Conservation (phyloP, 2,113 vertebrate genomes). For the Chaetura pelagica region DNA sequence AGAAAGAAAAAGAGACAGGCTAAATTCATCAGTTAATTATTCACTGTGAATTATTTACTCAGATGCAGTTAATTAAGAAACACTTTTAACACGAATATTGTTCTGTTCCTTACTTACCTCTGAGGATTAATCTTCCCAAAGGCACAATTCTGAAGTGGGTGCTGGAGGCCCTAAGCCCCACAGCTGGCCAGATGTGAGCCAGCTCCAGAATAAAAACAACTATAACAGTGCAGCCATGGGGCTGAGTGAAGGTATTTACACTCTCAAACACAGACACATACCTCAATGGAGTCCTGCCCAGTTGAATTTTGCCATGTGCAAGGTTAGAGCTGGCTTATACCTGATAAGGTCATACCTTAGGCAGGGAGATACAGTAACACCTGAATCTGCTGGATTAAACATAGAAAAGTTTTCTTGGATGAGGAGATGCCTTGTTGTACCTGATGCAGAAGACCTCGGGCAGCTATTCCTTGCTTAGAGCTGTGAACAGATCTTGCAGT, state of each 20-base stretch:
- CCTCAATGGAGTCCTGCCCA: background rate
- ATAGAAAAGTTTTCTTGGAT: background rate
- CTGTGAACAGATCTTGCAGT: background rate
- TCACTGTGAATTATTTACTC: conserved; percentile 64
- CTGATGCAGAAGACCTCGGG: background rate
- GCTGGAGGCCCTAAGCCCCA: background rate
- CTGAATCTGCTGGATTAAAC: background rate
- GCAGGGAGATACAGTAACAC: background rate
- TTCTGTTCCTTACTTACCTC: background rate
- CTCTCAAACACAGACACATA: background rate
- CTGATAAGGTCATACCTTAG: background rate
- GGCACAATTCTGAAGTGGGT: background rate
- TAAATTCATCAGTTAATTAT: conserved; percentile 43
- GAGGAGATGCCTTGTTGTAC: background rate
- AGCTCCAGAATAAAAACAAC: background rate
- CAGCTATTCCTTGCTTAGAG: background rate
- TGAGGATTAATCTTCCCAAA: background rate
- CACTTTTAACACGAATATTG: background rate
- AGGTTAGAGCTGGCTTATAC: background rate
- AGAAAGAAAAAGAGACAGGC: background rate
- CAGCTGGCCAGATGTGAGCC: background rate
- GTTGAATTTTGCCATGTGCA: accelerated
- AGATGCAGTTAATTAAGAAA: conserved; percentile 57
- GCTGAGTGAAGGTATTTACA: background rate
- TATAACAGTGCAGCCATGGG: accelerated